These are phyloP conservation scores for Xyliphius kryptos DNA, from an alignment of 2,113 vertebrate genomes.

Conservation along the genomic window DNA sequence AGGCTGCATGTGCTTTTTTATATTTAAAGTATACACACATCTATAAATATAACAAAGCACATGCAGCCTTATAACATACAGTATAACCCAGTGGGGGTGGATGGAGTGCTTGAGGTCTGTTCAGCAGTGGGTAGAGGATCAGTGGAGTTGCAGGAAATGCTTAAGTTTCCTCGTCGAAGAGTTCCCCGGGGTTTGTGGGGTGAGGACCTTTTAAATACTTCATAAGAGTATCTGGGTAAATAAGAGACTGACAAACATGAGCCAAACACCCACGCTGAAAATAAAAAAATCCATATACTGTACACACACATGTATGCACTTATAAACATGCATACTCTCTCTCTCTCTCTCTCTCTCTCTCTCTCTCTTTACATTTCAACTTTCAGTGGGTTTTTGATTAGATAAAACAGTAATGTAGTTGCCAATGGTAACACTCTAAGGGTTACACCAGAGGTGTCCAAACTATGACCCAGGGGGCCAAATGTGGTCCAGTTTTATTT, in stretches of 20 bases:
- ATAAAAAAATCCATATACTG: background rate
- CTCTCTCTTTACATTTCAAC: too few species aligned
- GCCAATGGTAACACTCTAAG: background rate
- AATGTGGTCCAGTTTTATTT: too few species aligned
- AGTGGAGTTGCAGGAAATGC: slow-evolving; percentile 18
- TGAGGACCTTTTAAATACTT: slow-evolving; percentile 19
- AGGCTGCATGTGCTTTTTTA: too few species aligned
- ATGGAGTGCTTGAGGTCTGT: slow-evolving; percentile 1
- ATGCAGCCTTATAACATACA: background rate
- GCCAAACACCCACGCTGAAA: slow-evolving; percentile 17
- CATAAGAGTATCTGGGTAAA: slow-evolving; percentile 19
- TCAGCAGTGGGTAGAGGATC: too few species aligned
- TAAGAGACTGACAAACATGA: slow-evolving; percentile 12
- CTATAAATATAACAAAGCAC: too few species aligned
- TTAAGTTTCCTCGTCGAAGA: background rate
- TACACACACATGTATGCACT: slow-evolving; percentile 1
- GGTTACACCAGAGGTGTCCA: background rate
- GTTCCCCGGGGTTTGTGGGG: slow-evolving; percentile 8
- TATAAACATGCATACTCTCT: too few species aligned
- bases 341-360: too few species aligned
- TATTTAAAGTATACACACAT: background rate
- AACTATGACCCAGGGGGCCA: too few species aligned
- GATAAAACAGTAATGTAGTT: background rate
- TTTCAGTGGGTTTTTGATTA: slow-evolving; percentile 9
- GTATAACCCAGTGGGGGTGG: slow-evolving; percentile 2